A percentile compares a stretch with the other conserved stretches of the same genome.
Evolutionary conservation across 2,113 vertebrate genomes (phyloP).

Genomic region (Loxodonta africana): DNA sequence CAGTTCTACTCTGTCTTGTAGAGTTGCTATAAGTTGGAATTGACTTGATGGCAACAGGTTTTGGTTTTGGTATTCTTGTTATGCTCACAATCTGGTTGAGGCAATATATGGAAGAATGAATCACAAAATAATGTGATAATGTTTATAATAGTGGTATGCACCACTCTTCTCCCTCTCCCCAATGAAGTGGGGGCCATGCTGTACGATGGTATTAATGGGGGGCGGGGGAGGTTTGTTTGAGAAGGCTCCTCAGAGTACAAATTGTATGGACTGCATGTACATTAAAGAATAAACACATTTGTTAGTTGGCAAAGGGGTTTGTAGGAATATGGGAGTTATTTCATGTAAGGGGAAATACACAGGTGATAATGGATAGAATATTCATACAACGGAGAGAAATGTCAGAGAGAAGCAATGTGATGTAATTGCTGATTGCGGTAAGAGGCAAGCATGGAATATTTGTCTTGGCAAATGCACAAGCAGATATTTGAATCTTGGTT

Average conservation of each 20-base stretch:
- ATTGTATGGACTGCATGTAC: neutral
- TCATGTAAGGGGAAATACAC: conserved; percentile 17
- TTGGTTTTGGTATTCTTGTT: neutral
- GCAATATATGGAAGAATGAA: neutral
- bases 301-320: neutral
- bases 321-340: neutral
- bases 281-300: conserved; percentile 28
- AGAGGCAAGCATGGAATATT: neutral
- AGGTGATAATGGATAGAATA: neutral
- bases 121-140: neutral
- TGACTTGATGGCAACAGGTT: no score
- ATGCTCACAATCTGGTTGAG: neutral
- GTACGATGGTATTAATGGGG: neutral
- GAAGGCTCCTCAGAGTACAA: conserved; percentile 11
- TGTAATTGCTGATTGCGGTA: neutral
- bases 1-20: no score
- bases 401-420: conserved; percentile 16
- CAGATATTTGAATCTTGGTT: neutral
- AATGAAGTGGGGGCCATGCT: neutral
- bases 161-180: neutral
- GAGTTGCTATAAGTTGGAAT: no score
- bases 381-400: neutral
- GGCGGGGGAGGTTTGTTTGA: neutral
- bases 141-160: neutral
- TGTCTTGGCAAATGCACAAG: neutral